Conservation (phyloP, 2,797 vertebrate genomes). For the Esox lucius region DNA sequence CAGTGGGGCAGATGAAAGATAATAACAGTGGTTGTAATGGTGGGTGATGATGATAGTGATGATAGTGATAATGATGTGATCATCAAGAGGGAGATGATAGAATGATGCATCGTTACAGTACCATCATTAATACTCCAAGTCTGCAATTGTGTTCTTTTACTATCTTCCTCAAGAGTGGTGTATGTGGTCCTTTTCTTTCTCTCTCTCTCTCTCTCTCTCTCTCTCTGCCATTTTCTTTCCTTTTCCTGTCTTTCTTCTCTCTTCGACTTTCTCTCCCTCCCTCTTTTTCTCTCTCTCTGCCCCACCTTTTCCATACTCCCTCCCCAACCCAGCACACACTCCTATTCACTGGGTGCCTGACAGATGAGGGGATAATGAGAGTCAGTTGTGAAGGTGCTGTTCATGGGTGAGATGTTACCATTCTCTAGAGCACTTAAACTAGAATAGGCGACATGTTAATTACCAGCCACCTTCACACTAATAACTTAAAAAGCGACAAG, state of each 20-base stretch:
- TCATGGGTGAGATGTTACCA: conserved; percentile 6
- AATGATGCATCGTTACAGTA: neutral
- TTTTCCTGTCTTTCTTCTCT: conserved; percentile 8
- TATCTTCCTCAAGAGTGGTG: neutral
- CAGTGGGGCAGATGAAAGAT: neutral
- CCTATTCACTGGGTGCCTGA: neutral
- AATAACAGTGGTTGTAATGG: neutral
- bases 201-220: neutral
- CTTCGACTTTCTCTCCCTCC: neutral
- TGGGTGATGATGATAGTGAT: neutral
- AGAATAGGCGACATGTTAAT: conserved; percentile 34
- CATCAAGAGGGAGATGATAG: neutral
- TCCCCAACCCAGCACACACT: no score
- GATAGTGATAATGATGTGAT: neutral
- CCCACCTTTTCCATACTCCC: conserved; percentile 18
- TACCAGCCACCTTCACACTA: conserved; percentile 10
- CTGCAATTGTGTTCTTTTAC: neutral
- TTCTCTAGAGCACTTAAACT: conserved; percentile 27
- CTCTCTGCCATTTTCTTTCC: conserved; percentile 8
- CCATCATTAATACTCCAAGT: neutral
- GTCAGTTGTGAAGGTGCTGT: conserved; percentile 5
- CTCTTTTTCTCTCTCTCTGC: conserved; percentile 33
- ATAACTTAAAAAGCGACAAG: conserved; percentile 10
- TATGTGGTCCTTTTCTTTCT: conserved; percentile 3
- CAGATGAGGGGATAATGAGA: conserved; percentile 32